Percentiles rank a stretch among this genome's conserved stretches.
These are phyloP conservation scores for Ladona fulva DNA, from an alignment of 1,140 invertebrate genomes.

Conservation along the genomic window DNA sequence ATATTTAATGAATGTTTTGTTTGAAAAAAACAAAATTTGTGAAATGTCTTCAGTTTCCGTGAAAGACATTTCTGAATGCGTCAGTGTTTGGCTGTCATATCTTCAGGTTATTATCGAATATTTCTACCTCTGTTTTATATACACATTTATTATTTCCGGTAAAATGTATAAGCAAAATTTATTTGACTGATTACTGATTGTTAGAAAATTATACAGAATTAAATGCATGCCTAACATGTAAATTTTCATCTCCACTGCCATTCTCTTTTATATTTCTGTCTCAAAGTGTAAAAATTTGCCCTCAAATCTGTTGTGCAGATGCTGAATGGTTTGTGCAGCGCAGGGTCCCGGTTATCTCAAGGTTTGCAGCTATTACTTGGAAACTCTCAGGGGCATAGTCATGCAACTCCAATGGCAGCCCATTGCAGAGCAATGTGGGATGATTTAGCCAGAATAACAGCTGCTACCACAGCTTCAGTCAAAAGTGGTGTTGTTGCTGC, in stretches of 20 bases:
- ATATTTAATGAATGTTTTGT: too few species aligned
- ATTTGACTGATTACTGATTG: too few species aligned
- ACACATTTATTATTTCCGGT: too few species aligned
- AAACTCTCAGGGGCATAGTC: conserved; percentile 37
- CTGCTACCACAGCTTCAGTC: neutral
- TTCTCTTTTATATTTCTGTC: too few species aligned
- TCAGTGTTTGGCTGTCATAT: conserved; percentile 53
- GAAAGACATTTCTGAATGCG: conserved; percentile 49
- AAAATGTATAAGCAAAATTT: too few species aligned
- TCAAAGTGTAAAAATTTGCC: too few species aligned
- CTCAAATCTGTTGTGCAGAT: conserved; percentile 37
- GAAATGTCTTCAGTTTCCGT: conserved; percentile 28
- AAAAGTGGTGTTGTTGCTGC: conserved; percentile 1
- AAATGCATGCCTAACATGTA: too few species aligned
- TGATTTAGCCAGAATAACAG: neutral
- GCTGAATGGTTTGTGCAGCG: conserved; percentile 48
- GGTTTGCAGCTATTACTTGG: conserved; percentile 39
- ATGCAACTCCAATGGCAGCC: conserved; percentile 40
- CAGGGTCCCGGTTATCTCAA: conserved; percentile 46
- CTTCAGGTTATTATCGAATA: conserved; percentile 39
- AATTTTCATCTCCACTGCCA: too few species aligned
- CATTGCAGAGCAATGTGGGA: conserved; percentile 38
- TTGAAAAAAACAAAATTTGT: neutral
- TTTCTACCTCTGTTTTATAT: too few species aligned
- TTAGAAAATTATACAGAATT: too few species aligned